Conservation (phyloP, 2,113 vertebrate species). For the Prunella fulvescens region DNA sequence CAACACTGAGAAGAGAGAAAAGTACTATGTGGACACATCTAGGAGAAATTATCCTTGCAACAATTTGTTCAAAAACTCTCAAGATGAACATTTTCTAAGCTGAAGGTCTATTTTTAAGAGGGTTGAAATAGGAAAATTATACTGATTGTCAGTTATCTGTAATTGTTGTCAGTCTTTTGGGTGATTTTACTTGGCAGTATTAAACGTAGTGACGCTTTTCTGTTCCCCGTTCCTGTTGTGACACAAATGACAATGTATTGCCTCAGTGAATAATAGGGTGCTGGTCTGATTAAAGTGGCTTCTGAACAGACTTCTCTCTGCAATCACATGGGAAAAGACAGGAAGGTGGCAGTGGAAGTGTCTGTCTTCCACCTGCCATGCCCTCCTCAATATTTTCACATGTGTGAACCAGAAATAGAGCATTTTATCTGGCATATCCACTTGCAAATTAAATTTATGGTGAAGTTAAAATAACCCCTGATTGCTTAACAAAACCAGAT, state of each 20-base stretch:
- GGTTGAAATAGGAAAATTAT: constrained; percentile 37
- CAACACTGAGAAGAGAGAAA: background rate
- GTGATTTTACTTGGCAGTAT: constrained; percentile 13
- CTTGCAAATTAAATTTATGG: background rate
- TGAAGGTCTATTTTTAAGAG: constrained; percentile 8
- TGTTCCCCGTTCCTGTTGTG: constrained; percentile 17
- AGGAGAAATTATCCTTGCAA: background rate
- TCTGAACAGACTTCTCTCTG: background rate
- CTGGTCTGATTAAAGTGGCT: background rate
- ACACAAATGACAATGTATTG: background rate
- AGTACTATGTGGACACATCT: background rate
- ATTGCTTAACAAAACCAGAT: background rate
- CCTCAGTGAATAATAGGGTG: background rate
- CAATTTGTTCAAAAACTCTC: background rate
- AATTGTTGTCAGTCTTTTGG: constrained; percentile 19
- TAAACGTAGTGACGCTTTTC: background rate
- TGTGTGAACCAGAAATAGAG: background rate
- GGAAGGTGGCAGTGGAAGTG: background rate
- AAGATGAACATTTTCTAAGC: background rate
- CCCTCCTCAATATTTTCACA: background rate
- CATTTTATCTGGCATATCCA: background rate
- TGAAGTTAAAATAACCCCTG: background rate
- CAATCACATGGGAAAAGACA: background rate
- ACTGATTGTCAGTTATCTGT: background rate
- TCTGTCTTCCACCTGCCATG: background rate